Evolutionary conservation across 2,797 vertebrate genomes (phyloP), one percentile per base, ranked within the genome.

Genomic region (Urocyon cinereoargenteus): DNA sequence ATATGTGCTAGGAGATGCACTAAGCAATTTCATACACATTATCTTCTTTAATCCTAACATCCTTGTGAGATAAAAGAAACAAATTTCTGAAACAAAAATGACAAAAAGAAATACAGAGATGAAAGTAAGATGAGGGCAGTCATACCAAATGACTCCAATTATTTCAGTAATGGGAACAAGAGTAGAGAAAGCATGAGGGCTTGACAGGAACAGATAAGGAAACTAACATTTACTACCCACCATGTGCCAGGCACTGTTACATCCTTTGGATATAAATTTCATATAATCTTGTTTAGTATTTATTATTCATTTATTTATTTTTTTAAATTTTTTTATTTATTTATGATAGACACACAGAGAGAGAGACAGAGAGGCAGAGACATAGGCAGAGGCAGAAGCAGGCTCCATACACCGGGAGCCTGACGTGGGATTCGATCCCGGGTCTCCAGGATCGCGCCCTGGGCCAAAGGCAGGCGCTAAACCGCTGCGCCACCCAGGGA

Each of bases 21-120:
- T 84, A 79, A 79, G 78, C 70, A 85, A 87, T 94, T 88, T 68
- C 77, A 87, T 70, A 83, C 34, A 61, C 19, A 13, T 78, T 83
- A 87, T 91, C 68, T 53, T 86, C 79, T 72, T 77, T 57, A 81
- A 90, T 86, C 28, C 57, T 92, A 84, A 94, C 28, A 59, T 81
- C 21, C 36, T 62, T 88, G 26, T 79, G 28, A 96, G 26, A 15
- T 59, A 78, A 87, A 81, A 95, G 34, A 94, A 79, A 77, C 2
- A 36, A 26, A 89, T 6, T 86, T 94, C 59, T 83, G 59, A 94
- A 92, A 93, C n/a, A 89, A 81, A 82, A 73, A 40, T 40, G 55
- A 72, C 16, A 70, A 62, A n/a, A 92, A 83, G 6, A 77, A 72
- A 86, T 73, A 72, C 13, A 62, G 66, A 82, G 5, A 45, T 31